Evolutionary conservation across 2,797 vertebrate genomes (phyloP), one percentile per base, ranked within the genome.

Genomic region (Dipus sagitta): DNA sequence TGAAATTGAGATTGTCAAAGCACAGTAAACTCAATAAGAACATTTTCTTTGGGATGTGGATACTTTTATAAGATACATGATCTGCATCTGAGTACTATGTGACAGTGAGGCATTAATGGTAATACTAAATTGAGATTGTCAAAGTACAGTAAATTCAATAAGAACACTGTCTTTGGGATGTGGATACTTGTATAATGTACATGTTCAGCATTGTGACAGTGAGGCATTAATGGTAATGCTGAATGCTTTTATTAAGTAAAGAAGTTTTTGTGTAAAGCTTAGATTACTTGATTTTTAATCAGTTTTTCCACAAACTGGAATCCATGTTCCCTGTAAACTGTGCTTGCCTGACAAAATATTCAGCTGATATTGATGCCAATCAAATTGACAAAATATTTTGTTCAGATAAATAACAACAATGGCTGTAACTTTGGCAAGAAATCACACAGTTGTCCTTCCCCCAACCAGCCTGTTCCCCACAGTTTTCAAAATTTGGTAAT

Each of bases 371-470:
- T 96, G 91, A 58, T 90, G 91, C 82, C 96, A 91, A 93, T 93
- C 65, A 93, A 95, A 93, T 94, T 95, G 94, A 80, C 80, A 95
- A 95, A 96, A 96, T 95, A 94, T 78, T 97, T 54, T 93, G 70
- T 95, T 94, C 62, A 34, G 38, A 94, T 95, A 91, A 95, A 92
- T 92, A 90, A 87, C 85, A 93, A 95, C 91, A 95, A 65, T 93
- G 81, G 74, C 32, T 96, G 18, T 86, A 86, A 79, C 91, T 96
- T 95, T 93, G 92, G 91, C 88, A 95, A 82, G 77, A 91, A 88
- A 71, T n/a, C 52, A 62, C 70, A 79, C 0, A 1, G 24, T 86
- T 91, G 62, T 60, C 90, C 70, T n/a, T 95, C 92, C 90, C 74
- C 32, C 28, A 89, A 47, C 42, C 94, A 74, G 58, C 90, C 84